Base-by-base conservation (phyloP, 1,140 invertebrate genomes). In the Cataglyphis hispanica region DNA sequence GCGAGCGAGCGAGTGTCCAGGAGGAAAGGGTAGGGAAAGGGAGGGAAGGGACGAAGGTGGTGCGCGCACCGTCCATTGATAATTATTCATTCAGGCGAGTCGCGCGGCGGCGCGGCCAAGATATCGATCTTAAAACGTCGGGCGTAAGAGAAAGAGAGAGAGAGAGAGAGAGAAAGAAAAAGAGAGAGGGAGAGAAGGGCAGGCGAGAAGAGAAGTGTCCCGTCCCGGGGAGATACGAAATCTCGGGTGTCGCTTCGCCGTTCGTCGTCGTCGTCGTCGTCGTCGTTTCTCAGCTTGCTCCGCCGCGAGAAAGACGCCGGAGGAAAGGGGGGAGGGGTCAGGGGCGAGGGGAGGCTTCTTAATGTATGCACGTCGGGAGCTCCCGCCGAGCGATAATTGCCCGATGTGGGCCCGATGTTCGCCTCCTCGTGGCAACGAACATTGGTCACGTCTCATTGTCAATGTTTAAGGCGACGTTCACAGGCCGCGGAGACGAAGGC, bases 311-410 rank as follows among this genome's bases (percentile, higher is more conserved):
- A 3, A 13, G 16, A 27, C 16, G n/a, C 10, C 69, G 3, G 16
- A 0, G 46, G 4, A 19, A 19, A 60, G 46, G 37, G n/a, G 25
- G 53, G 6, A 16, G 63, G 40, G 46, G 34, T n/a, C n/a, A 10
- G 27, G 22, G 34, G 27, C 22, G 16, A 27, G 61, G 19, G 40
- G 27, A 31, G 80, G 31, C n/a, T n/a, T n/a, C 90, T 92, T 94
- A 93, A 94, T 94, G 86, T 94, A 93, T 94, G 92, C 93, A 84
- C 89, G 92, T 80, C 91, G 89, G 90, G 76, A 77, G 91, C 89
- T 87, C 92, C 91, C 87, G 91, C 85, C 87, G 90, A 91, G 92
- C 93, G 93, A 94, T 94, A 94, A 94, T 94, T 94, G 93, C 93
- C 93, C 92, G 90, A 93, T 92, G 92, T 92, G 90, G 91, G 89